A percentile compares a stretch with the other conserved stretches of the same genome.
phyloP scores from a whole-genome alignment of 2,113 vertebrate species.

The Cervus canadensis region DNA sequence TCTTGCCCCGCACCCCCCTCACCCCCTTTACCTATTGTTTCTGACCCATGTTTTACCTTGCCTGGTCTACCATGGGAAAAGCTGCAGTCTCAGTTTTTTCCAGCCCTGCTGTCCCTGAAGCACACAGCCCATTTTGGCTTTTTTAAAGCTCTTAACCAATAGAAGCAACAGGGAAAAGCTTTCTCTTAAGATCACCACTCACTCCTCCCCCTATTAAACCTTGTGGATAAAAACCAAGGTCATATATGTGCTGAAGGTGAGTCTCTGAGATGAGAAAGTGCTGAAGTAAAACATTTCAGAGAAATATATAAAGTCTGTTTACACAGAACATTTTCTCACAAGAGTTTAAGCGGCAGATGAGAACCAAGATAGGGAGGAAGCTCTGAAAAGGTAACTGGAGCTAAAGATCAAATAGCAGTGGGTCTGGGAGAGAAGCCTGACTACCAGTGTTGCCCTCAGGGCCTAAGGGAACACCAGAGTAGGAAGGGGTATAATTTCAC shows the following conservation, averaged over 20 bases:
- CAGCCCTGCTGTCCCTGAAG: not conserved
- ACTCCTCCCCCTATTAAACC: not conserved
- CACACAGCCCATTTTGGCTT: not conserved
- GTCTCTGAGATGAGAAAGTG: not conserved
- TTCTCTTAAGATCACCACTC: not conserved
- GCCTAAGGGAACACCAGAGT: not conserved
- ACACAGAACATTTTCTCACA: conserved; percentile 41
- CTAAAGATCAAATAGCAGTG: conserved; percentile 10
- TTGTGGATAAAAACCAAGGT: not conserved
- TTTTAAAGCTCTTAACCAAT: conserved; percentile 10
- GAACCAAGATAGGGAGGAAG: conserved; percentile 22
- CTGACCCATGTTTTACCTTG: not conserved
- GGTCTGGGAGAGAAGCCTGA: not conserved
- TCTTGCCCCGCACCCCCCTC: not conserved
- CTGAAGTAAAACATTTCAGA: conserved; percentile 7
- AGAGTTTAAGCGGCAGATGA: conserved; percentile 18
- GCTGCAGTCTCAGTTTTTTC: not conserved
- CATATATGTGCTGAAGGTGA: not conserved
- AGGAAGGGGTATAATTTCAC: not conserved
- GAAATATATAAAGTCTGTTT: conserved; percentile 27
- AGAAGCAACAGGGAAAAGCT: not conserved
- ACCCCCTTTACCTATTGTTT: not conserved
- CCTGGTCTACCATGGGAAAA: conserved; percentile 13
- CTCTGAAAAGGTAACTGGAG: conserved; percentile 17
- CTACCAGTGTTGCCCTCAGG: not conserved